Conservation (phyloP, 2,113 vertebrate species). For the Osmerus mordax region DNA sequence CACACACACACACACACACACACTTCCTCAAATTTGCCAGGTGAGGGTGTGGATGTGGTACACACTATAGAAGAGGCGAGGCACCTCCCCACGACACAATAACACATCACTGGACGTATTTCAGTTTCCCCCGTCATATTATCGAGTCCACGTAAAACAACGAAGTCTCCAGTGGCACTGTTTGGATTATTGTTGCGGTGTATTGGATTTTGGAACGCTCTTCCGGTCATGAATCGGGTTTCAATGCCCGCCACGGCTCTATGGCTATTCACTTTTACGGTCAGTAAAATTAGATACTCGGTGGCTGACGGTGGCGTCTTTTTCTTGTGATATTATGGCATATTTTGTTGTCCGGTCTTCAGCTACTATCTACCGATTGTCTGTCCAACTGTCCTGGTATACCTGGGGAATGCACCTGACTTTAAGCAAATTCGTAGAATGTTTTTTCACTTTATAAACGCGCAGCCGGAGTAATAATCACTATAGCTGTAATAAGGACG, state of each 20-base stretch:
- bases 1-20: not conserved
- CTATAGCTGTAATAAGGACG: too few species aligned
- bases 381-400: too few species aligned
- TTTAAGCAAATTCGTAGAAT: too few species aligned
- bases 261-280: not conserved
- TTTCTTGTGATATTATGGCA: too few species aligned
- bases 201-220: conserved; percentile 3
- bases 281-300: not conserved
- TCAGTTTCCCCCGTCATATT: too few species aligned
- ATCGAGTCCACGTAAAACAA: not conserved
- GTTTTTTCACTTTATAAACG: too few species aligned
- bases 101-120: not conserved
- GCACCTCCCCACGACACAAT: not conserved
- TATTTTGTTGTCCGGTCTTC: too few species aligned
- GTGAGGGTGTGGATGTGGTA: conserved; percentile 6
- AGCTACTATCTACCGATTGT: too few species aligned
- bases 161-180: not conserved
- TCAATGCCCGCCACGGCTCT: not conserved
- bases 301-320: not conserved
- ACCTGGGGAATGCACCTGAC: too few species aligned
- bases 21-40: not conserved
- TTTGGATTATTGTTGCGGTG: not conserved
- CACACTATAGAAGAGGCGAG: not conserved
- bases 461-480: too few species aligned
- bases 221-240: conserved; percentile 10